Evolutionary conservation across 2,888 invertebrate species (phyloP).

Genomic region (Pachliopta kotzebuea): DNA sequence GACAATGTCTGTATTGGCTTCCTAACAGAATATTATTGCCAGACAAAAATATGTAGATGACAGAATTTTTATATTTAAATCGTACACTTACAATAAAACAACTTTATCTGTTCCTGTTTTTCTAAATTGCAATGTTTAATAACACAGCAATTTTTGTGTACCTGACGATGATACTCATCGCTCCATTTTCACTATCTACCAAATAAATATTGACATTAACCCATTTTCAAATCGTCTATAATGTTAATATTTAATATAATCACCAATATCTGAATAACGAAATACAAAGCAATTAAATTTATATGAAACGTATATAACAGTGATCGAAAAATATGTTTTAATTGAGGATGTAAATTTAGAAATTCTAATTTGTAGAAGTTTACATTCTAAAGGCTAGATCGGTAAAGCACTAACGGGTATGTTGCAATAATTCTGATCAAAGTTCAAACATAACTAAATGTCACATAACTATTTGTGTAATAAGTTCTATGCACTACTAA

Average conservation of each 20-base stretch:
- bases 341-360: not conserved
- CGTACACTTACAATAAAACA: too few species aligned
- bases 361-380: not conserved
- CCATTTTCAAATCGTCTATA: not conserved
- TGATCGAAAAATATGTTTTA: too few species aligned
- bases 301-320: not conserved
- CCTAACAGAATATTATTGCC: not conserved
- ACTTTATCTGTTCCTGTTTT: too few species aligned
- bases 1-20: not conserved
- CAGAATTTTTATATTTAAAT: too few species aligned
- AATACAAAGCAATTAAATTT: not conserved
- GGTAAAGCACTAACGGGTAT: slow-evolving; percentile 13
- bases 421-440: slow-evolving; percentile 21
- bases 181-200: not conserved
- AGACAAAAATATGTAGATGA: not conserved
- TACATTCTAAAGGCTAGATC: not conserved
- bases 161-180: not conserved
- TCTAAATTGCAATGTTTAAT: too few species aligned
- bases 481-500: slow-evolving; percentile 16
- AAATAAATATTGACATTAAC: not conserved
- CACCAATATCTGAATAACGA: not conserved
- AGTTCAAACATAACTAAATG: slow-evolving; percentile 24
- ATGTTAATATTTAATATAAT: not conserved
- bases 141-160: not conserved
- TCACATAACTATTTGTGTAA: slow-evolving; percentile 23